These are phyloP conservation scores for Oegoconia quadripuncta DNA, from an alignment of 2,888 invertebrate genomes.

Conservation along the genomic window DNA sequence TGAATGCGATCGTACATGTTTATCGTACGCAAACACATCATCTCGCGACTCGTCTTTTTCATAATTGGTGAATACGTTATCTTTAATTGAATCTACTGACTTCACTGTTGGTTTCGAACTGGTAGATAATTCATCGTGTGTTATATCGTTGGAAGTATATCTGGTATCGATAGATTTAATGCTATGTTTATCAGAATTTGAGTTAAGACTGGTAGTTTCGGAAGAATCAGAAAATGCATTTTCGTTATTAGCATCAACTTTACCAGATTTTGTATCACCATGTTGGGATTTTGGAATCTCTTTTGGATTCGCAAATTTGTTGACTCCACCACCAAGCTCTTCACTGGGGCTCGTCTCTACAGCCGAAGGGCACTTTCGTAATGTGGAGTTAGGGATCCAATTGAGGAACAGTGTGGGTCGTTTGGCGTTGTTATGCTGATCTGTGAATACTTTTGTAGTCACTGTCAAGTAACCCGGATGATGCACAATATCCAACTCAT, in stretches of 20 bases:
- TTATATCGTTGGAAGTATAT: conserved; percentile 60
- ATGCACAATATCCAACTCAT: conserved; percentile 91
- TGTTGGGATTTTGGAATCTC: conserved; percentile 41
- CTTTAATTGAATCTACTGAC: conserved; percentile 58
- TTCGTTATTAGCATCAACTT: conserved; percentile 60
- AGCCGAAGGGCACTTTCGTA: conserved; percentile 90
- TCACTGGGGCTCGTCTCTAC: conserved; percentile 80
- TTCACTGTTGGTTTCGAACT: conserved; percentile 65
- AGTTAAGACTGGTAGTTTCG: conserved; percentile 72
- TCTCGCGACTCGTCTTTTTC: conserved; percentile 64
- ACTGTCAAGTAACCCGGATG: conserved; percentile 96
- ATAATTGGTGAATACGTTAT: conserved; percentile 52
- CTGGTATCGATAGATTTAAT: conserved; percentile 65
- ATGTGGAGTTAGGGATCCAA: conserved; percentile 96
- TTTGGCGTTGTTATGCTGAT: conserved; percentile 86
- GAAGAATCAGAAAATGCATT: conserved; percentile 75
- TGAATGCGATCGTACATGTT: conserved; percentile 76
- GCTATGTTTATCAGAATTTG: conserved; percentile 74
- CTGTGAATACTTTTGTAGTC: conserved; percentile 88
- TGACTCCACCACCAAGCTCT: conserved; percentile 52
- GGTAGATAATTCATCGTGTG: conserved; percentile 60
- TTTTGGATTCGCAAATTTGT: conserved; percentile 45
- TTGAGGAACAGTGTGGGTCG: conserved; percentile 92
- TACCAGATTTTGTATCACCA: conserved; percentile 33
- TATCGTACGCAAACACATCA: conserved; percentile 59